phyloP scores from a whole-genome alignment of 2,113 vertebrate species.

The Sitta europaea region DNA sequence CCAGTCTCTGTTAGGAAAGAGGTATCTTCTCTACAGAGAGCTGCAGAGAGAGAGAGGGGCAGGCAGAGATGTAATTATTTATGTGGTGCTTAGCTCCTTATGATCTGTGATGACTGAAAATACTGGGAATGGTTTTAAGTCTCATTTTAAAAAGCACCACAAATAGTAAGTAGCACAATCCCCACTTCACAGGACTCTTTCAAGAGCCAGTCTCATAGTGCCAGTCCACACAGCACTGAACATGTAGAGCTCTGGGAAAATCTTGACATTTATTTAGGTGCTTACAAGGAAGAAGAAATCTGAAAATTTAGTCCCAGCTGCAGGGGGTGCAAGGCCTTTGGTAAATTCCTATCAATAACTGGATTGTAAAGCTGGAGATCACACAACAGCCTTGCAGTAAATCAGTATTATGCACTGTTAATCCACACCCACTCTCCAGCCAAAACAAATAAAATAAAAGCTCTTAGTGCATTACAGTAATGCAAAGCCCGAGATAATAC shows the following conservation, averaged over 20 bases:
- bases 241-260: neutral
- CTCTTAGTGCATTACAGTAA: neutral
- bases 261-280: neutral
- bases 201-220: neutral
- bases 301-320: neutral
- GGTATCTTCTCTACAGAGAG: neutral
- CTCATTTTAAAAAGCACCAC: neutral
- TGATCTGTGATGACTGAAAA: neutral
- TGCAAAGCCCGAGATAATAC: neutral
- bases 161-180: neutral
- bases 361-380: neutral
- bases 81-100: neutral
- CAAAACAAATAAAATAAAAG: slow-evolving; percentile 36
- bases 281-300: neutral
- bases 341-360: neutral
- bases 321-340: neutral
- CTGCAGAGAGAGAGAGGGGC: neutral
- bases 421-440: neutral
- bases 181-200: neutral
- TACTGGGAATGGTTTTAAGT: neutral
- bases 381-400: neutral
- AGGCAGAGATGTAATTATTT: neutral
- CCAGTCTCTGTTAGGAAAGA: neutral
- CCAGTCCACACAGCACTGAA: neutral
- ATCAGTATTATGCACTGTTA: neutral